Percentiles rank a stretch among this genome's conserved stretches.
phyloP scores from a whole-genome alignment of 2,888 invertebrate species.

The Xanthorhoe designata region DNA sequence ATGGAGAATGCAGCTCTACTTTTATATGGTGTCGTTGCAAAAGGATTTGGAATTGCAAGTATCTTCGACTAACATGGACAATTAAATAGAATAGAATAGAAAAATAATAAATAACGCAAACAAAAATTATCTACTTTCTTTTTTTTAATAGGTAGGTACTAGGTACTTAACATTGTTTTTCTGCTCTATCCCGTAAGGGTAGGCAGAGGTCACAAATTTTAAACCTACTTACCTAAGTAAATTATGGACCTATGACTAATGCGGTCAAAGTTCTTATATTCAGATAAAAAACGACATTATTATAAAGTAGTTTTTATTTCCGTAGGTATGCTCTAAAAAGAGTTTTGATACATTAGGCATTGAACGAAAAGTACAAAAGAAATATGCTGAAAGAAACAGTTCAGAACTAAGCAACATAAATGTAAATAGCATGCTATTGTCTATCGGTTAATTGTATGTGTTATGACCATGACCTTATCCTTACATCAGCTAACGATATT shows the following conservation, averaged over 20 bases:
- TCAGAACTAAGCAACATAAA: background rate
- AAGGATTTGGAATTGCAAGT: conserved; percentile 70
- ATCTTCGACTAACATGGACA: conserved; percentile 40
- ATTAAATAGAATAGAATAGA: too few relatives aligned
- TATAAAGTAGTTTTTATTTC: background rate
- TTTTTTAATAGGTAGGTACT: too few relatives aligned
- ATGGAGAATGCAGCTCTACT: conserved; percentile 89
- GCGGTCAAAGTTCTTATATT: background rate
- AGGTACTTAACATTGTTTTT: too few relatives aligned
- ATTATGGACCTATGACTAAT: too few relatives aligned
- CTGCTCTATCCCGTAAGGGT: too few relatives aligned
- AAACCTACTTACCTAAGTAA: too few relatives aligned
- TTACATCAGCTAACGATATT: conserved; percentile 3
- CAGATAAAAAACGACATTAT: background rate
- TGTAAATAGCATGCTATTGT: conserved; percentile 29
- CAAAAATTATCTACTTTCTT: too few relatives aligned
- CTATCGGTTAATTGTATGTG: conserved; percentile 34
- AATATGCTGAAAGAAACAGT: background rate
- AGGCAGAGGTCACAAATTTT: too few relatives aligned
- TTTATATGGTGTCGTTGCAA: conserved; percentile 88
- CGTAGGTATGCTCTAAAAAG: background rate
- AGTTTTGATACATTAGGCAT: background rate
- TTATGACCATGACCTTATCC: conserved; percentile 19
- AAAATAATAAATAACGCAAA: too few relatives aligned
- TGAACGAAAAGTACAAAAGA: conserved; percentile 6